Base-by-base conservation (phyloP, 2,113 vertebrate genomes). In the Pygoscelis adeliae region DNA sequence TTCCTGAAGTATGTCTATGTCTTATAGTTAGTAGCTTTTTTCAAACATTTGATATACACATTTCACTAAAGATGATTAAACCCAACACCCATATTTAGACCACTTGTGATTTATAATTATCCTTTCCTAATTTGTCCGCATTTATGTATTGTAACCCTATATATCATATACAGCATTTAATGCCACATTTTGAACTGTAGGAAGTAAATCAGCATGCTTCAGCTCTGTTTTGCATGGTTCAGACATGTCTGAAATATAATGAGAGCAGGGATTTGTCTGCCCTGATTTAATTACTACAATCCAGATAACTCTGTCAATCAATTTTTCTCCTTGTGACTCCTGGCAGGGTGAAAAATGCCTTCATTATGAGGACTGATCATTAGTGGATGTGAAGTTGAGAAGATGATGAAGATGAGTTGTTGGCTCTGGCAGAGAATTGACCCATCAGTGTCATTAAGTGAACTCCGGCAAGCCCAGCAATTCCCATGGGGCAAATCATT, bases 261-360 rank as follows among this genome's bases (percentile, higher is more conserved):
- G 96, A 98, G 97, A 96, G 96, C 93, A 95, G 98, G 96, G 96
- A 97, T 97, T 97, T 97, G 96, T 97, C 96, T 96, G 91, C 97
- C 96, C 96, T 97, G 94, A 97, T 97, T 97, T 97, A 97, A 97
- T 97, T 97, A 97, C 96, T 97, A 95, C 96, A 97, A 97, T 97
- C 96, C 96, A 97, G 94, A 97, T 98, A 98, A 97, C 96, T 97
- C 98, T 97, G 98, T 97, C 98, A 97, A 98, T 98, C 98, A 98
- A 97, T 97, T 97, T 97, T 97, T 97, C 96, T 98, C 96, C 98
- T 97, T 93, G 94, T 96, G 97, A 98, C 96, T 98, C 93, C 89
- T 96, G 90, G 89, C 97, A 98, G 97, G 94, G 97, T 97, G 97
- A 98, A 98, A 98, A 98, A 98, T 98, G 95, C 97, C 97, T 98